phyloP scores from a whole-genome alignment of 92 coral and sea anemone species.

The Siderastrea radians region DNA sequence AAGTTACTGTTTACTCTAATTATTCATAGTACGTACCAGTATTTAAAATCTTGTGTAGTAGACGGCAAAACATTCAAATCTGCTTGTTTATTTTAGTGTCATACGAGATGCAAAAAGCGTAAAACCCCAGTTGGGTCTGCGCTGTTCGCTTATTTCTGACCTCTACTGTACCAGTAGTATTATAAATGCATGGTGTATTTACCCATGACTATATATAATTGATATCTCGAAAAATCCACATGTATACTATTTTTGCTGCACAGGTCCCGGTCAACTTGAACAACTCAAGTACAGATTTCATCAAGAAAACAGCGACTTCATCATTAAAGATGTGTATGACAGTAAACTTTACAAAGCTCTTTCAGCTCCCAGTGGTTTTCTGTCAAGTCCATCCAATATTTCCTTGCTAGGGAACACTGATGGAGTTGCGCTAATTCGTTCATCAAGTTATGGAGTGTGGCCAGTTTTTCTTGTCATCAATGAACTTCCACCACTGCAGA shows the following conservation, averaged over 20 bases:
- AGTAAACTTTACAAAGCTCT: conserved; percentile 48
- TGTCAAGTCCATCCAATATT: conserved; percentile 37
- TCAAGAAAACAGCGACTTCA: neutral
- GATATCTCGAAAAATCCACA: neutral
- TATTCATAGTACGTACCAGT: no score
- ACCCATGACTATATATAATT: no score
- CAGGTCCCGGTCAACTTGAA: conserved; percentile 56
- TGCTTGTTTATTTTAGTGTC: no score
- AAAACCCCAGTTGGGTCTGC: no score
- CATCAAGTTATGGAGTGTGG: conserved; percentile 52
- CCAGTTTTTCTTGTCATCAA: conserved; percentile 58
- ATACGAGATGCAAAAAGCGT: no score
- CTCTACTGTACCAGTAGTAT: neutral
- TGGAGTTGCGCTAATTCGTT: conserved; percentile 53
- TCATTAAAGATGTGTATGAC: conserved; percentile 65
- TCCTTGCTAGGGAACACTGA: conserved; percentile 69
- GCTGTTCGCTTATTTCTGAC: no score
- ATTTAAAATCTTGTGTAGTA: no score
- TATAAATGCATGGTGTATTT: neutral
- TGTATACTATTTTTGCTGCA: neutral
- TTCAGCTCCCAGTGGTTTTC: conserved; percentile 52
- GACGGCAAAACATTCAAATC: no score
- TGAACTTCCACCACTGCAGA: conserved; percentile 52
- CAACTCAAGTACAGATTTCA: conserved; percentile 38
- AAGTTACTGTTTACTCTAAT: no score